Base-by-base conservation (phyloP, 2,888 invertebrate genomes). In the Lapara coniferarum region DNA sequence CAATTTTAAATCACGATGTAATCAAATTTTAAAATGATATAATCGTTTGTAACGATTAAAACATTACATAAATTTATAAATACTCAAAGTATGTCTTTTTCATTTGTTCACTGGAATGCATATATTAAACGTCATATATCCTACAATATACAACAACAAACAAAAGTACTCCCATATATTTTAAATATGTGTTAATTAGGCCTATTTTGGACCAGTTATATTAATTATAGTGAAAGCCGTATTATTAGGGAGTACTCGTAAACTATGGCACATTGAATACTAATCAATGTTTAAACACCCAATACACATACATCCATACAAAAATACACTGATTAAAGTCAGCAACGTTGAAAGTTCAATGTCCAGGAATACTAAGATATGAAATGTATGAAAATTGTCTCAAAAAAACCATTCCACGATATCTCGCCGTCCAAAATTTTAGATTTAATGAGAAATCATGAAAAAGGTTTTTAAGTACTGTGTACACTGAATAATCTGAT, bases 11-110 rank as follows among this genome's bases (percentile, higher is more conserved):
- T 63, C 49, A 63, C 49, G 25, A 63, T 46, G 49, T 49, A 12
- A 63, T 63, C 49, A 49, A 49, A 13, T 44, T 52, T 55, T 44
- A 13, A n/a, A 7, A 12, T 7, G 51, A 71, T 71, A 76, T 77
- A 73, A 86, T 87, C 87, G 85, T 87, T 88, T 77, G 58, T 71
- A 88, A 87, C 86, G 87, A 87, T 86, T 66, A 75, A 72, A 70
- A 71, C 63, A 0, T 66, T 16, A 51, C 16, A 71, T 63, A n/a
- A 59, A 69, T 16, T 3, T 10, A 16, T 8, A 30, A 52, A 12
- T 67, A 30, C 16, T 57, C 16, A 68, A 57, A 57, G 44, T 46
- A 16, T 16, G 12, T 58, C 49, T 68, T 53, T 46, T 5, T 5
- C 51, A 3, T 58, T 68, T 49, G 13, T 66, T 66, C 37, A 77